Evolutionary conservation across 2,888 invertebrate genomes (phyloP).

Genomic region (Macaria notata): DNA sequence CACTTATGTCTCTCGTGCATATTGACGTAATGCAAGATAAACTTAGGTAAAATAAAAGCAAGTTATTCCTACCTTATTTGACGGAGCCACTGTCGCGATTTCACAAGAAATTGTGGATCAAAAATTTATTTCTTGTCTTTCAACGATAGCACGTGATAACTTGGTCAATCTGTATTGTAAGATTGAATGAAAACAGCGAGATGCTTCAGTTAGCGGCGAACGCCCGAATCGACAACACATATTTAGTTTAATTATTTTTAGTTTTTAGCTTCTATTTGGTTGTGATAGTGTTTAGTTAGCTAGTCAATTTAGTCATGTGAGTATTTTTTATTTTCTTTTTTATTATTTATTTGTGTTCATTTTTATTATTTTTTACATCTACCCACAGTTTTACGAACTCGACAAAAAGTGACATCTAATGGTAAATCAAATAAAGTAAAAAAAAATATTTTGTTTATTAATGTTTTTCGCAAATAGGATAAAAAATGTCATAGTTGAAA

Average conservation of each 20-base stretch:
- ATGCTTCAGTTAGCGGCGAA: constrained; percentile 9
- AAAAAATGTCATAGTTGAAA: too few species aligned
- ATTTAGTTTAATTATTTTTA: constrained; percentile 13
- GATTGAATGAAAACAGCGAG: neutral
- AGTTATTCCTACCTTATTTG: constrained; percentile 2
- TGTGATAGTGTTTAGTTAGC: constrained; percentile 21
- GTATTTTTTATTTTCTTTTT: constrained; percentile 20
- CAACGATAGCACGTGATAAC: too few species aligned
- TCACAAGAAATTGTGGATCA: too few species aligned
- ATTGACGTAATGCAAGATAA: constrained; percentile 16
- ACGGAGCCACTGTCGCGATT: neutral
- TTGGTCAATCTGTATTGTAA: neutral
- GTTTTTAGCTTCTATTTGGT: constrained; percentile 2
- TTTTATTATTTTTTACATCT: neutral
- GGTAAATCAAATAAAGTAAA: too few species aligned
- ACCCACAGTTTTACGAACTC: too few species aligned
- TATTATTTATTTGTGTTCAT: neutral
- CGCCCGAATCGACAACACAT: constrained; percentile 3
- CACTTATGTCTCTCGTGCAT: constrained; percentile 3
- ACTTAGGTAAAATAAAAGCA: constrained; percentile 2
- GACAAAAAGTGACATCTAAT: too few species aligned
- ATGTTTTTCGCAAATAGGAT: too few species aligned
- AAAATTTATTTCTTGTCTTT: too few species aligned
- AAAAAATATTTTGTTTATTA: too few species aligned
- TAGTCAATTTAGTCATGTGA: constrained; percentile 27